Evolutionary conservation across 2,888 invertebrate species (phyloP).

Genomic region (Eupithecia tripunctaria): DNA sequence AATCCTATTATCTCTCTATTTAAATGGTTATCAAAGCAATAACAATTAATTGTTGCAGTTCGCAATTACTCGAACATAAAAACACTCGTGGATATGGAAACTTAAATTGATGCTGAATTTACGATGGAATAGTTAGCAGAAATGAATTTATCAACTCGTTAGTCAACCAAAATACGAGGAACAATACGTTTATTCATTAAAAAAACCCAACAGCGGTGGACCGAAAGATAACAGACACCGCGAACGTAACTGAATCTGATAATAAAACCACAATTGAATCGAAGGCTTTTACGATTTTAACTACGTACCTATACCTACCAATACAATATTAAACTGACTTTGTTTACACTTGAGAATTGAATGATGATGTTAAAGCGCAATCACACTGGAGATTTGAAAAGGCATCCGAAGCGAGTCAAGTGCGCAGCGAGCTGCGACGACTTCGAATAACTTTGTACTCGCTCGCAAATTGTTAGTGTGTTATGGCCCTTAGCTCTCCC

Average conservation of each 20-base stretch:
- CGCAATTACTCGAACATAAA: background rate
- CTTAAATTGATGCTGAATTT: background rate
- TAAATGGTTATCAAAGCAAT: background rate
- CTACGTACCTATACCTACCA: background rate
- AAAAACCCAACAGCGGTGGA: background rate
- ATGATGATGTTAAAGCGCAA: background rate
- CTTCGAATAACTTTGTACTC: too few relatives aligned
- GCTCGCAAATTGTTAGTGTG: too few relatives aligned
- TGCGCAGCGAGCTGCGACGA: too few relatives aligned
- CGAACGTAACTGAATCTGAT: constrained; percentile 1
- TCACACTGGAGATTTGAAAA: too few relatives aligned
- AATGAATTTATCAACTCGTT: background rate
- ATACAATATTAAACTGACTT: background rate
- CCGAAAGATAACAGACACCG: background rate
- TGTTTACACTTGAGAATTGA: background rate
- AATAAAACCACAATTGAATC: constrained; percentile 1
- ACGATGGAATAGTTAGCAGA: background rate
- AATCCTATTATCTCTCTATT: background rate
- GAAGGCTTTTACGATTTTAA: background rate
- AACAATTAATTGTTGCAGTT: background rate
- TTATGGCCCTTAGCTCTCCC: too few relatives aligned
- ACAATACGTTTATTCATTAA: background rate
- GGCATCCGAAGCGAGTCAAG: too few relatives aligned
- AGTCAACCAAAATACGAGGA: constrained; percentile 15
- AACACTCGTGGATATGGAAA: background rate